phyloP scores from a whole-genome alignment of 2,888 invertebrate genomes.

The Salticus scenicus region DNA sequence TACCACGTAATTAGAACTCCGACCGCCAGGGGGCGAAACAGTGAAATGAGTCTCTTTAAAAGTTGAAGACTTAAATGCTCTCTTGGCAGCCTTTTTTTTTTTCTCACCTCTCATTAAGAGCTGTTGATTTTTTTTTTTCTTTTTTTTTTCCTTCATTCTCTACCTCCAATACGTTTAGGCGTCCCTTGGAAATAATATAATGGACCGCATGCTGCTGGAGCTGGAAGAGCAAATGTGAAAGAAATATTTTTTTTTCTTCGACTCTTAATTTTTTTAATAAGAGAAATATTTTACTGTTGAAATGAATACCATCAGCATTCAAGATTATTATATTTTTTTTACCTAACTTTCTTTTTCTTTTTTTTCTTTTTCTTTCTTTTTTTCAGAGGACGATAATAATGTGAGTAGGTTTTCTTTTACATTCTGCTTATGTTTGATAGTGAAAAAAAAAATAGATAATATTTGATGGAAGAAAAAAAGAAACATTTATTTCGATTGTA shows the following conservation, averaged over 20 bases:
- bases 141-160: slow-evolving; percentile 38
- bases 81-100: slow-evolving; percentile 41
- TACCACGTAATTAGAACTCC: slow-evolving; percentile 67
- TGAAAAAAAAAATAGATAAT: too few species aligned
- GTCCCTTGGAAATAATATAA: slow-evolving; percentile 56
- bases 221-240: slow-evolving; percentile 22
- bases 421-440: too few species aligned
- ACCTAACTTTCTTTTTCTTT: too few species aligned
- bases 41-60: slow-evolving; percentile 62
- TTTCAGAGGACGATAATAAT: background rate
- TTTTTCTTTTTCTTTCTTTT: too few species aligned
- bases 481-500: too few species aligned
- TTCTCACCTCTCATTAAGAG: slow-evolving; percentile 23
- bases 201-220: slow-evolving; percentile 45
- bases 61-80: slow-evolving; percentile 65
- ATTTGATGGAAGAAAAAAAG: too few species aligned
- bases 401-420: background rate
- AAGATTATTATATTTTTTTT: slow-evolving; percentile 33
- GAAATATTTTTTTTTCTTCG: slow-evolving; percentile 16
- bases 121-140: slow-evolving; percentile 6
- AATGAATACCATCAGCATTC: slow-evolving; percentile 41
- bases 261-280: slow-evolving; percentile 22
- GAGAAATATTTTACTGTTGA: slow-evolving; percentile 50
- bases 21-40: slow-evolving; percentile 65
- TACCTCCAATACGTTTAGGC: slow-evolving; percentile 17